Evolutionary conservation across 2,797 vertebrate genomes (phyloP).

Genomic region (Coilia nasus): DNA sequence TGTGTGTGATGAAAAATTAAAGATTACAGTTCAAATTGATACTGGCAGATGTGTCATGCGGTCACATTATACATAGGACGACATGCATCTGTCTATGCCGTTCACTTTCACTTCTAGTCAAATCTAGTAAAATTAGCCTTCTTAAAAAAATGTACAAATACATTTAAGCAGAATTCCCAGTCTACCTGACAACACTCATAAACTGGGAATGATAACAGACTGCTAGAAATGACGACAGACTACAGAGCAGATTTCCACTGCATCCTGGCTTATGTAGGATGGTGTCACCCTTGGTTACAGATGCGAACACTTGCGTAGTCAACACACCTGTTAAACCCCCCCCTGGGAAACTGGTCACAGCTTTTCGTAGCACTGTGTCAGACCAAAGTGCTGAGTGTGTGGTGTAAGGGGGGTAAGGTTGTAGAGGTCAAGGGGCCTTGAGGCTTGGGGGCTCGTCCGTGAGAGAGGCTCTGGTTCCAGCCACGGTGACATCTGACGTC

Average conservation of each 20-base stretch:
- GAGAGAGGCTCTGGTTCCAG: background rate
- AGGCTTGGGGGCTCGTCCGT: background rate
- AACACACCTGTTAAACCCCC: background rate
- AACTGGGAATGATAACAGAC: background rate
- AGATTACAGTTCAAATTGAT: background rate
- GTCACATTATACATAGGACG: background rate
- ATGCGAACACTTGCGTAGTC: background rate
- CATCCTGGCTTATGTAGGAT: background rate
- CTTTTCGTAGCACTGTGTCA: background rate
- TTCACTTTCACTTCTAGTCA: background rate
- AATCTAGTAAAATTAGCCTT: background rate
- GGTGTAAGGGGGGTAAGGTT: background rate
- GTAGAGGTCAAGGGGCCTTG: background rate
- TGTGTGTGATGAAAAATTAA: conserved; percentile 5
- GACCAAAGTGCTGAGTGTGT: background rate
- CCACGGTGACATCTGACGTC: background rate
- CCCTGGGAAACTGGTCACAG: background rate
- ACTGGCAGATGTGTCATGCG: background rate
- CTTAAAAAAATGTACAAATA: background rate
- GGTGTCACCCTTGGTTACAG: too few species aligned
- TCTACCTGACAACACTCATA: background rate
- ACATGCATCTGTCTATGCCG: background rate
- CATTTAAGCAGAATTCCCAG: background rate
- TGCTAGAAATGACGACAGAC: background rate
- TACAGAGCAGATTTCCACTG: background rate